Base-by-base conservation (phyloP, 2,888 invertebrate species). In the Melinaea marsaeus region DNA sequence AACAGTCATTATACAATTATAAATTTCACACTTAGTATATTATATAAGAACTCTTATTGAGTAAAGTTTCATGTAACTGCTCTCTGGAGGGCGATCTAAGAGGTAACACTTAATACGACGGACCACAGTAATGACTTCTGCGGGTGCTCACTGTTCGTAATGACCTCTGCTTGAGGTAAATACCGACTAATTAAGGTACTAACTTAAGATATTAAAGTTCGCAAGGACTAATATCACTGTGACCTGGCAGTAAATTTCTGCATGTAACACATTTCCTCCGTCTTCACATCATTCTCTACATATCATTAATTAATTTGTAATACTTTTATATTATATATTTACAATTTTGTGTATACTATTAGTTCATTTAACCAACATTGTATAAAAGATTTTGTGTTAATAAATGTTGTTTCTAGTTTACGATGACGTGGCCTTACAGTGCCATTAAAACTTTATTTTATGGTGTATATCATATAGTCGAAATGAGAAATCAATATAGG, bases 171-270 rank as follows among this genome's bases (percentile, higher is more conserved):
- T 58, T 46, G 58, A 35, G 57, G 64, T 61, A 65, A 67, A 69
- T 67, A 62, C 46, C 48, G 63, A 58, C 64, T 63, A 67, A 70
- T 65, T 61, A 60, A 54, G 57, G 58, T 58, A 64, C 55, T 61
- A 13, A 59, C 59, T 57, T 57, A 54, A 60, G 63, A 55, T 64
- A 58, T 13, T 22, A 42, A 57, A 57, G 45, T 46, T 13, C 13
- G 22, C 51, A 51, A n/a, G 48, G n/a, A 48, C 22, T 51, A 51
- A 22, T 13, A 51, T 7, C 22, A 51, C 4, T 9, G 42, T 42
- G 42, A 9, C 9, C 11, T 37, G 37, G 7, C 37, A 2, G 37
- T 37, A 37, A 7, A 2, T 37, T 22, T 1, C 22, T 22, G 1
- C 1, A 22, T 22, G 22, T 22, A 22, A 22, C 1, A 22, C 22